phyloP scores from a whole-genome alignment of 2,888 invertebrate genomes.

The Spodoptera picta region DNA sequence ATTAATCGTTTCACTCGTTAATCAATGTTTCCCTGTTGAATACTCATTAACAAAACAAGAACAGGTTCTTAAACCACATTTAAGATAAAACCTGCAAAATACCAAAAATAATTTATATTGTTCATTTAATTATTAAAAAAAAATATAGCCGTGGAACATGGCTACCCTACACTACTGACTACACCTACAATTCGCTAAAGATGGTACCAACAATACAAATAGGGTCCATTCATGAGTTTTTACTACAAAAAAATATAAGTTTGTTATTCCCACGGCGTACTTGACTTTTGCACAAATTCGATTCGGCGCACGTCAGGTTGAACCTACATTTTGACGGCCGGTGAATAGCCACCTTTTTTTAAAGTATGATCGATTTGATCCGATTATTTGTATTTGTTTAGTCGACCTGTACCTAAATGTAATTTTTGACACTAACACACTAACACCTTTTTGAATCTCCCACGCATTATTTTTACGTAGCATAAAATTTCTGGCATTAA shows the following conservation, averaged over 20 bases:
- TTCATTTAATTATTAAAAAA: too few species aligned
- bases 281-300: conserved; percentile 72
- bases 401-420: conserved; percentile 59
- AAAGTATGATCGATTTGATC: conserved; percentile 82
- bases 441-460: conserved; percentile 73
- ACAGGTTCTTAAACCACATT: too few species aligned
- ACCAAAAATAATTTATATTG: too few species aligned
- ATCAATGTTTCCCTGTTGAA: too few species aligned
- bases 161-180: conserved; percentile 58
- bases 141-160: conserved; percentile 27
- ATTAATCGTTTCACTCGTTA: too few species aligned
- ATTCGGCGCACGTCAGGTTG: conserved; percentile 69
- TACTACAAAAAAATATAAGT: conserved; percentile 65
- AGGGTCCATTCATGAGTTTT: conserved; percentile 76
- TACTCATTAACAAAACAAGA: too few species aligned
- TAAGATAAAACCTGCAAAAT: too few species aligned
- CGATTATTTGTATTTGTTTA: conserved; percentile 82
- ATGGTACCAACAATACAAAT: conserved; percentile 78
- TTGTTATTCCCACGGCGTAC: conserved; percentile 75
- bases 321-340: conserved; percentile 58
- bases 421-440: conserved; percentile 63
- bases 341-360: conserved; percentile 67
- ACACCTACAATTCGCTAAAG: conserved; percentile 59
- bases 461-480: conserved; percentile 64
- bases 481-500: background rate